Evolutionary conservation across 2,797 vertebrate species (phyloP).

Genomic region (Bovichtus diacanthus): DNA sequence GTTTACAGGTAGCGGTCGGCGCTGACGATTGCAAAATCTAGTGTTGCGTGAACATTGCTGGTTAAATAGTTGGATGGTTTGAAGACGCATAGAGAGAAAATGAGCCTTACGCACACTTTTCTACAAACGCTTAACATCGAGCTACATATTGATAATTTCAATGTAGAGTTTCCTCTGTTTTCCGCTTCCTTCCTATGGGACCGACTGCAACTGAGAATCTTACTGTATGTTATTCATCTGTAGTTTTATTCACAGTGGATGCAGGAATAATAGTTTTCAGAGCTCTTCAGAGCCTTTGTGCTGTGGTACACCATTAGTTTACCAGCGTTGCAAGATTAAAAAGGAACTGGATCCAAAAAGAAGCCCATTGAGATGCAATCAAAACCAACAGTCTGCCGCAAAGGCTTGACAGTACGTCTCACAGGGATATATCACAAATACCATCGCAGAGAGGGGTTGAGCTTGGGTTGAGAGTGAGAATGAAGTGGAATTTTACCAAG

Average conservation of each 20-base stretch:
- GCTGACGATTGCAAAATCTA: slow-evolving; percentile 25
- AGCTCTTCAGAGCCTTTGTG: slow-evolving; percentile 42
- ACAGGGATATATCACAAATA: slow-evolving; percentile 60
- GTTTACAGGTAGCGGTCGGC: slow-evolving; percentile 44
- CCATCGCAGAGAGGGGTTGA: slow-evolving; percentile 29
- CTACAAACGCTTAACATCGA: slow-evolving; percentile 21
- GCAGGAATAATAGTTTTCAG: slow-evolving; percentile 39
- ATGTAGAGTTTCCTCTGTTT: slow-evolving; percentile 15
- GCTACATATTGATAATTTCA: slow-evolving; percentile 29
- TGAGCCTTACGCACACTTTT: not conserved
- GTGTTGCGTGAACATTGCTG: slow-evolving; percentile 14
- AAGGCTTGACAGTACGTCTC: slow-evolving; percentile 60
- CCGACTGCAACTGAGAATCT: slow-evolving; percentile 9
- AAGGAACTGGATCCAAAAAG: slow-evolving; percentile 55
- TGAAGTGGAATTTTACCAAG: slow-evolving; percentile 61
- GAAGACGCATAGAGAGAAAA: slow-evolving; percentile 15
- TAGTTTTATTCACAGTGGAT: slow-evolving; percentile 42
- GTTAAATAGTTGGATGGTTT: slow-evolving; percentile 24
- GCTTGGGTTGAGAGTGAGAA: slow-evolving; percentile 36
- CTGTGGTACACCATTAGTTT: slow-evolving; percentile 42
- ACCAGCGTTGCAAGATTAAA: slow-evolving; percentile 60
- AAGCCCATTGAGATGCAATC: slow-evolving; percentile 72
- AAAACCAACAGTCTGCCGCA: slow-evolving; percentile 63
- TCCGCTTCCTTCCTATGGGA: slow-evolving; percentile 8
- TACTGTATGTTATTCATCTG: slow-evolving; percentile 42